Evolutionary conservation across 2,113 vertebrate species (phyloP).

Genomic region (Sinocyclocheilus grahami): DNA sequence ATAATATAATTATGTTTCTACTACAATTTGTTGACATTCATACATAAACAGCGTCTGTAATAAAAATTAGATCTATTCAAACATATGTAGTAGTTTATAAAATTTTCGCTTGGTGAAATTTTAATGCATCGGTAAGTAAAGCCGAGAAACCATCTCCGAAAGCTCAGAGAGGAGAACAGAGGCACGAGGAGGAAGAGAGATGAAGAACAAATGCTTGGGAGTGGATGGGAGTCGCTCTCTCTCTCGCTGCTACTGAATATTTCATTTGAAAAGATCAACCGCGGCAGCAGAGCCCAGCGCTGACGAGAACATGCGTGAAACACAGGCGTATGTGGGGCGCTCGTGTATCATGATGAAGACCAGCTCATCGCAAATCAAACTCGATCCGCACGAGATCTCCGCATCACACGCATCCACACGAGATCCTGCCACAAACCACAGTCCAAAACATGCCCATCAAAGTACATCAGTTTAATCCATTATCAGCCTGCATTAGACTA

Average conservation of each 20-base stretch:
- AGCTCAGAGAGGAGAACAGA: background rate
- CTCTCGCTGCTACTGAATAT: conserved; percentile 62
- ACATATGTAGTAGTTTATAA: background rate
- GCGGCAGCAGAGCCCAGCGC: background rate
- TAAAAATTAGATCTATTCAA: background rate
- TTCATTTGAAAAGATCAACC: conserved; percentile 62
- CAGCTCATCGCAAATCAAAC: background rate
- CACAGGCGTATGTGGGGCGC: background rate
- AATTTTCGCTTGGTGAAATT: background rate
- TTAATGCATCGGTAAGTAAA: background rate
- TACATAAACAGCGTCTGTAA: background rate
- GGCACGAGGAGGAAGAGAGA: background rate
- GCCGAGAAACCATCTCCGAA: background rate
- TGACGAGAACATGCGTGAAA: background rate
- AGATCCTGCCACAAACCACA: background rate
- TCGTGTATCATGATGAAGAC: background rate
- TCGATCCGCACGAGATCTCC: background rate
- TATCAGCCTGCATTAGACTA: background rate
- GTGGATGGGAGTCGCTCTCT: background rate
- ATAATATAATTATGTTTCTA: background rate
- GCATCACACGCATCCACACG: background rate
- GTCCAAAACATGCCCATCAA: too few species aligned
- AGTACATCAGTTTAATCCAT: background rate
- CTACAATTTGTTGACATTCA: background rate
- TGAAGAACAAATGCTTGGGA: background rate